phyloP scores from a whole-genome alignment of 2,888 invertebrate species.

The Carabus problematicus region DNA sequence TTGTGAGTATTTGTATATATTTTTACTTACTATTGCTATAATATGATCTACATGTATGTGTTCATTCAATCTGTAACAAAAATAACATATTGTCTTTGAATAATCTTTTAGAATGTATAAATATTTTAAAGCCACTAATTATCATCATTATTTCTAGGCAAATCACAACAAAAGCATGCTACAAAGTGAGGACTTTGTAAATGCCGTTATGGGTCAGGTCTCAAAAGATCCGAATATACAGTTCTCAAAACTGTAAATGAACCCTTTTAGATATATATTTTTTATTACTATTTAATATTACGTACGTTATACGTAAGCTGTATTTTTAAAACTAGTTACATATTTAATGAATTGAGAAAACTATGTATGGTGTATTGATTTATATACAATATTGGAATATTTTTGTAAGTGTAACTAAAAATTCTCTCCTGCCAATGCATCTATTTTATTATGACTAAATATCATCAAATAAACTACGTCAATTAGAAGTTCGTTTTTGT shows the following conservation, averaged over 20 bases:
- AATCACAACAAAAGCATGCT: constrained; percentile 84
- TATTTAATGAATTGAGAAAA: no score
- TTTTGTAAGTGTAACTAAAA: no score
- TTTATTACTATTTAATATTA: no score
- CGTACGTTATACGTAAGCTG: no score
- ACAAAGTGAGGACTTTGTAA: constrained; percentile 88
- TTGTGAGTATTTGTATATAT: constrained; percentile 69
- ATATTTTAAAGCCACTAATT: no score
- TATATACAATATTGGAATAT: no score
- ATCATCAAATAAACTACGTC: no score
- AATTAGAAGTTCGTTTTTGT: no score
- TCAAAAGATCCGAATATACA: constrained; percentile 74
- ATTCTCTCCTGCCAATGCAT: no score
- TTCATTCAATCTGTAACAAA: constrained; percentile 32
- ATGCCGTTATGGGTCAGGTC: constrained; percentile 78
- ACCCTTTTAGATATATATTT: not conserved
- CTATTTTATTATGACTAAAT: no score
- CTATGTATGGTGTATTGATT: no score
- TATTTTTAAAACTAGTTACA: no score
- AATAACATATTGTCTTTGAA: constrained; percentile 41
- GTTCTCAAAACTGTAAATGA: constrained; percentile 79
- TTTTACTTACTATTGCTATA: not conserved
- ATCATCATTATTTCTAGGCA: constrained; percentile 66
- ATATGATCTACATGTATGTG: not conserved
- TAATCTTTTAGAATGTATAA: constrained; percentile 31